phyloP scores from a whole-genome alignment of 37 sponge, comb jelly and placozoan genomes.

The Ianthella basta region DNA sequence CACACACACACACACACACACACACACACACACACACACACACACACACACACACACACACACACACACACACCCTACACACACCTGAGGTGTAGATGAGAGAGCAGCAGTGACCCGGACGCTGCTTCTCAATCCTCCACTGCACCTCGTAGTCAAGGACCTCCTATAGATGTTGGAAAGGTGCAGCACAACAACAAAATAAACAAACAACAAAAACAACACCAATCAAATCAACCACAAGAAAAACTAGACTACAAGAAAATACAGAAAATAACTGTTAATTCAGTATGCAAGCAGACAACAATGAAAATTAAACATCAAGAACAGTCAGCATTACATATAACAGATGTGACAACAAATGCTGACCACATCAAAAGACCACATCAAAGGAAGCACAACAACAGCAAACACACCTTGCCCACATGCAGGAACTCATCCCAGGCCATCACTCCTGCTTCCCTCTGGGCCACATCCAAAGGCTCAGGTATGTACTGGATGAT shows the following conservation, averaged over 20 bases:
- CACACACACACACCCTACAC: conserved; percentile 2
- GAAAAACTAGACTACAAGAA: too few relatives aligned
- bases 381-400: too few relatives aligned
- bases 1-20: neutral
- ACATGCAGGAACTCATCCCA: conserved; percentile 75
- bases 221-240: too few relatives aligned
- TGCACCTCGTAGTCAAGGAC: conserved; percentile 86
- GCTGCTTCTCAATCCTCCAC: conserved; percentile 84
- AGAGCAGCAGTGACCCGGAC: conserved; percentile 81
- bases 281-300: too few relatives aligned
- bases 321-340: too few relatives aligned
- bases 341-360: too few relatives aligned
- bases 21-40: neutral
- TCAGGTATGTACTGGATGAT: conserved; percentile 81
- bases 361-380: too few relatives aligned
- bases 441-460: conserved; percentile 72
- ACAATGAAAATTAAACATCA: too few relatives aligned
- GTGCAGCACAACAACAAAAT: neutral
- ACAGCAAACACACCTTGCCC: conserved; percentile 67
- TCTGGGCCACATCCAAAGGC: conserved; percentile 56
- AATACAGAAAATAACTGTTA: too few relatives aligned
- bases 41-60: neutral
- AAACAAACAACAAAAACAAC: too few relatives aligned
- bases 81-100: conserved; percentile 92
- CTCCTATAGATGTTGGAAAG: conserved; percentile 38